phyloP scores from a whole-genome alignment of 2,113 vertebrate species.

The Myodes glareolus region DNA sequence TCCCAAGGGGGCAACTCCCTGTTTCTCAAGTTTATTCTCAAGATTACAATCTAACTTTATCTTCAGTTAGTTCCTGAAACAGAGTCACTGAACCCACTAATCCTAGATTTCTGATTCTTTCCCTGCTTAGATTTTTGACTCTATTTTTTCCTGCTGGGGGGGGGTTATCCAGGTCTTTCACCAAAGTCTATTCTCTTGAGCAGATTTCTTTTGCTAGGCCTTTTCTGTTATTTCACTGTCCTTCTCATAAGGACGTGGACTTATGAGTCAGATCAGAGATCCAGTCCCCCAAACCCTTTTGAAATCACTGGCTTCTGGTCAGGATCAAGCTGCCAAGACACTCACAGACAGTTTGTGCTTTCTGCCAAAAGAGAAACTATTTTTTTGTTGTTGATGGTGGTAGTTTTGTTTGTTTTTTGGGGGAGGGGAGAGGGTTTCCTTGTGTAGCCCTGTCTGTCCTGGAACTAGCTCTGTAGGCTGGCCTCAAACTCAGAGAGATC shows the following conservation, averaged over 20 bases:
- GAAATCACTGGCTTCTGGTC: background rate
- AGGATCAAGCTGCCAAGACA: background rate
- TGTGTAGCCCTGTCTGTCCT: background rate
- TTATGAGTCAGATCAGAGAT: background rate
- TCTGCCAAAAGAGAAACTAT: background rate
- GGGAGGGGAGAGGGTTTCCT: no score
- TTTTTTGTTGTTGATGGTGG: background rate
- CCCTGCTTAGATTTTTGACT: no score
- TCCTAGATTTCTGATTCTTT: no score
- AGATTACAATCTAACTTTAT: no score
- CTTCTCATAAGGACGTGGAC: background rate
- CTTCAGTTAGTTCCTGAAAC: no score
- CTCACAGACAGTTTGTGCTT: background rate
- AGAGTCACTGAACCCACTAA: no score
- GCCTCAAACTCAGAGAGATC: background rate
- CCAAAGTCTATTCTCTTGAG: background rate
- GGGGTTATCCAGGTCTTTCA: no score
- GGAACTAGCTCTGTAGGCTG: background rate
- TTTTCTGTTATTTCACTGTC: background rate
- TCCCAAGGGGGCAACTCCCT: no score
- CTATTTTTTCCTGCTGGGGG: no score
- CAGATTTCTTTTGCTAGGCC: background rate
- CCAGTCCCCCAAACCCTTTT: background rate
- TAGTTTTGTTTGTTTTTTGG: background rate
- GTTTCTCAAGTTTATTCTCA: no score